Conservation (phyloP, 2,888 invertebrate species). For the Nomada ruficornis region DNA sequence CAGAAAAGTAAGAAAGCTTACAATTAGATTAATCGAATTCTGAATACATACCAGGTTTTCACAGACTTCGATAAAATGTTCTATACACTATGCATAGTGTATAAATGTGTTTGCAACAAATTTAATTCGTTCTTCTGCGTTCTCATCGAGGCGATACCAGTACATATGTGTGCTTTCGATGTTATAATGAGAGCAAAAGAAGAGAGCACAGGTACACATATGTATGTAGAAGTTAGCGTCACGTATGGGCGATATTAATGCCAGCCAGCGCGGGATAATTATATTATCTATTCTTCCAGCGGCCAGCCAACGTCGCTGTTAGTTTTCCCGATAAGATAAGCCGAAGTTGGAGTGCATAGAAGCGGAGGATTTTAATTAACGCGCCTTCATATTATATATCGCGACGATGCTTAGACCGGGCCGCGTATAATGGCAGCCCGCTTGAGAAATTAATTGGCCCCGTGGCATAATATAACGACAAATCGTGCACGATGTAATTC, state of each 20-base stretch:
- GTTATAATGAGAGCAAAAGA: conserved; percentile 14
- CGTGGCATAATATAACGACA: conserved; percentile 50
- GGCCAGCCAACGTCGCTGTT: conserved; percentile 46
- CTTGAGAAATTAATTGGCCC: conserved; percentile 59
- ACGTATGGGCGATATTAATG: conserved; percentile 50
- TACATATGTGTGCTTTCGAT: conserved; percentile 17
- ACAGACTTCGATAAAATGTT: too few relatives aligned
- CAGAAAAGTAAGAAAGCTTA: too few relatives aligned
- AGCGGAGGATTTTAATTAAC: conserved; percentile 62
- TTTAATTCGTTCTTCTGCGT: not conserved
- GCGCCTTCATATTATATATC: conserved; percentile 49
- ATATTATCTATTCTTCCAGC: conserved; percentile 59
- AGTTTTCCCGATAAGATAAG: conserved; percentile 61
- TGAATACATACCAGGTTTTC: too few relatives aligned
- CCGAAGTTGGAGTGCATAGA: conserved; percentile 58
- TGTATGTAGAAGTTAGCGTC: conserved; percentile 49
- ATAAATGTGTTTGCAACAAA: too few relatives aligned
- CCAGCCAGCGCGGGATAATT: conserved; percentile 49
- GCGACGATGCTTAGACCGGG: conserved; percentile 48
- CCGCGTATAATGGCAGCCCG: conserved; percentile 40
- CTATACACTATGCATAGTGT: too few relatives aligned
- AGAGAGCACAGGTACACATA: not conserved
- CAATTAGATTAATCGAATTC: too few relatives aligned
- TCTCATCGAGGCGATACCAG: conserved; percentile 29
- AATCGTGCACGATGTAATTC: conserved; percentile 56